These are phyloP conservation scores for Hypena proboscidalis DNA, from an alignment of 2,888 invertebrate genomes.

Conservation along the genomic window DNA sequence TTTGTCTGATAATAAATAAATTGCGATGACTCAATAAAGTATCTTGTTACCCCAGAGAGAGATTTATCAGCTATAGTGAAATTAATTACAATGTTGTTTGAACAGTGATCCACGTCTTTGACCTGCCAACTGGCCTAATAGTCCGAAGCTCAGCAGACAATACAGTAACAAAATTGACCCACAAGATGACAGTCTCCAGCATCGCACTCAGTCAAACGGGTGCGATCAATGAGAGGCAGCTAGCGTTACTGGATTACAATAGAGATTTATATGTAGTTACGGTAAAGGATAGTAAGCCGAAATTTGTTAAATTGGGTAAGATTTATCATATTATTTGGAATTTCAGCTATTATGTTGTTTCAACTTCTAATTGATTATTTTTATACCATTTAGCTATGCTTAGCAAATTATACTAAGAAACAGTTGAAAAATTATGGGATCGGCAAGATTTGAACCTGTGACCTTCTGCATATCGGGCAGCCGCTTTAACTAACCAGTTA, in stretches of 20 bases:
- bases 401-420: too few species aligned
- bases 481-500: too few species aligned
- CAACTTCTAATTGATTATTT: too few species aligned
- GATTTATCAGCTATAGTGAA: too few species aligned
- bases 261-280: conserved; percentile 94
- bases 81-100: background rate
- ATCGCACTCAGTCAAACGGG: conserved; percentile 95
- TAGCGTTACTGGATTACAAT: conserved; percentile 95
- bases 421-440: too few species aligned
- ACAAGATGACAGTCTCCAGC: conserved; percentile 91
- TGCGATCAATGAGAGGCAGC: conserved; percentile 90
- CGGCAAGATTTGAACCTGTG: too few species aligned
- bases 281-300: conserved; percentile 87
- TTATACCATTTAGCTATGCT: too few species aligned
- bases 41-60: background rate
- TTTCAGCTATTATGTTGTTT: too few species aligned
- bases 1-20: background rate
- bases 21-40: too few species aligned
- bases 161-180: conserved; percentile 90
- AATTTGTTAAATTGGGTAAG: conserved; percentile 90
- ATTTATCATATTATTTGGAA: too few species aligned
- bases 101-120: conserved; percentile 93
- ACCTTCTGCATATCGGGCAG: too few species aligned
- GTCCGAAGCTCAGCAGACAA: conserved; percentile 89
- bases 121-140: conserved; percentile 88